A percentile compares a stretch with the other conserved stretches of the same genome.
These are phyloP conservation scores for Cyanoramphus novaezelandiae DNA, from an alignment of 2,113 vertebrate species.

Conservation along the genomic window DNA sequence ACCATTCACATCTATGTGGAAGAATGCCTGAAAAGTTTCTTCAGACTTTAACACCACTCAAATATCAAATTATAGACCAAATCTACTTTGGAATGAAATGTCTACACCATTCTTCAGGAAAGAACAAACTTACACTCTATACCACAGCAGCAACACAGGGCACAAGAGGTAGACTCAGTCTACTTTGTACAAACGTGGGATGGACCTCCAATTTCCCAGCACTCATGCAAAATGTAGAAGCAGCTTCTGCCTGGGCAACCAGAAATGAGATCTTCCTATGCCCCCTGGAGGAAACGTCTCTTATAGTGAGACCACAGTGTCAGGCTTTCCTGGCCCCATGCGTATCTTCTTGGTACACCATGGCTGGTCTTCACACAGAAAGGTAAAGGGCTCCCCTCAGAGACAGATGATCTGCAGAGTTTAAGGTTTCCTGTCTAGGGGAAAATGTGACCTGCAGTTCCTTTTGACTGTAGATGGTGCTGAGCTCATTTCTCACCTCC, in stretches of 20 bases:
- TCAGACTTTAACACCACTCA: not conserved
- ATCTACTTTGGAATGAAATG: not conserved
- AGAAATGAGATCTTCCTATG: not conserved
- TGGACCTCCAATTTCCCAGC: not conserved
- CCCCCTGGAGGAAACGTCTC: not conserved
- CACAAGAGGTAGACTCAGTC: not conserved
- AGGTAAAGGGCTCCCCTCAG: not conserved
- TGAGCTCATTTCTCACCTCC: not conserved
- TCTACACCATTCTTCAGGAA: not conserved
- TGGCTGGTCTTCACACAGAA: not conserved
- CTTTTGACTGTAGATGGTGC: not conserved
- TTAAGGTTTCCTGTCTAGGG: not conserved
- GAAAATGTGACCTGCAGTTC: not conserved
- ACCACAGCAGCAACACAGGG: not conserved
- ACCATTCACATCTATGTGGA: not conserved
- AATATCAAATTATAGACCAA: not conserved
- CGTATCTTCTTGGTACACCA: accelerated
- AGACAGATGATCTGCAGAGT: not conserved
- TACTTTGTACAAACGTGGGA: not conserved
- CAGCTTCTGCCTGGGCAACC: not conserved
- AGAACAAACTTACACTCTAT: not conserved
- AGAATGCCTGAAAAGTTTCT: not conserved
- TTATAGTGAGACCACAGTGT: not conserved
- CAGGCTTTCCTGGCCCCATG: not conserved
- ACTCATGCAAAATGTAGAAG: not conserved